Conservation (phyloP, 2,797 vertebrate species). For the Columba guinea region DNA sequence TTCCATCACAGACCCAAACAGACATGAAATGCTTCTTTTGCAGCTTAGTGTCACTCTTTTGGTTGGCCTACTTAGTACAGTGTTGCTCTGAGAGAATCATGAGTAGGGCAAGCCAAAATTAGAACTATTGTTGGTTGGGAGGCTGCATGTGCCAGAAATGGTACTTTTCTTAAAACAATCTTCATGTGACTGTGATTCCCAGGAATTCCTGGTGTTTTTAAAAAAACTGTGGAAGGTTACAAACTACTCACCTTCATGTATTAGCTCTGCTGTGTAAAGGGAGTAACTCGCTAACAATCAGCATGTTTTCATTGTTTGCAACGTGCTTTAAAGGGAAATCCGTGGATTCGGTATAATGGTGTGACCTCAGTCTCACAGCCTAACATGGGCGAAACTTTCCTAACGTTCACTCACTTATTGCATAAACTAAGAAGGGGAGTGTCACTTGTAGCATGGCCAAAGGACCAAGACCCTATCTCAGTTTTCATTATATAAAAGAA, state of each 20-base stretch:
- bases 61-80: not conserved
- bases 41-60: not conserved
- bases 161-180: not conserved
- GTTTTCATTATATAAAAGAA: not conserved
- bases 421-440: not conserved
- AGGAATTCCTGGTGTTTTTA: not conserved
- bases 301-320: not conserved
- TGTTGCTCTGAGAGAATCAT: not conserved
- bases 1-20: not conserved
- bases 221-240: not conserved
- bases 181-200: slow-evolving; percentile 15
- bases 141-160: not conserved
- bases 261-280: not conserved
- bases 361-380: not conserved
- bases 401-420: not conserved
- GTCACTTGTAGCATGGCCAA: not conserved
- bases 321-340: not conserved
- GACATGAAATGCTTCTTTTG: not conserved
- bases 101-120: not conserved
- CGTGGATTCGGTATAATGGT: not conserved
- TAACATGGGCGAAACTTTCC: not conserved
- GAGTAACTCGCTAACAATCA: not conserved
- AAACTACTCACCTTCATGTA: not conserved
- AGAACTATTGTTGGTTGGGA: not conserved
- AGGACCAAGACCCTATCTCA: not conserved